Percentiles rank a stretch among this genome's conserved stretches.
phyloP scores from a whole-genome alignment of 2,113 vertebrate genomes.

The Archocentrus centrarchus region DNA sequence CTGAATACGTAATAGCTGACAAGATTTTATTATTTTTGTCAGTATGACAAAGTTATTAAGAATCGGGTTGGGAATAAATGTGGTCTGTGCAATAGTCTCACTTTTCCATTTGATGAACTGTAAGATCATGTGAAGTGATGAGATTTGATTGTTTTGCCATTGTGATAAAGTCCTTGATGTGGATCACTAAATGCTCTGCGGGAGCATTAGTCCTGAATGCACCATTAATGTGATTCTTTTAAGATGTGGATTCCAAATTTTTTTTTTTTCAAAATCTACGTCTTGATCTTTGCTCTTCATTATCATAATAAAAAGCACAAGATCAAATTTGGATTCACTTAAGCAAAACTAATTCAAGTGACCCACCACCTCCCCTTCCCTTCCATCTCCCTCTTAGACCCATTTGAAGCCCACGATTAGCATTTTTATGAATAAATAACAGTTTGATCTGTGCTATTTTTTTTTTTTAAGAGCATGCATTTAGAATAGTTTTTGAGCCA shows the following conservation, averaged over 20 bases:
- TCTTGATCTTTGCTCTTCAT: constrained; percentile 9
- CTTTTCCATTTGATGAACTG: constrained; percentile 10
- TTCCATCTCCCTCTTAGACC: background rate
- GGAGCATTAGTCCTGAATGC: background rate
- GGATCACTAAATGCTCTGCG: background rate
- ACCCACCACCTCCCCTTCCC: background rate
- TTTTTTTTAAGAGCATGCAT: background rate
- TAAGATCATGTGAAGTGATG: background rate
- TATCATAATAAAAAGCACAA: constrained; percentile 33
- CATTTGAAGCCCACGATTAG: constrained; percentile 12
- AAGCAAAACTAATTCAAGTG: constrained; percentile 10
- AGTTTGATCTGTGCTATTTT: background rate
- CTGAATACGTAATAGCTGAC: background rate
- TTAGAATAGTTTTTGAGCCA: constrained; percentile 1
- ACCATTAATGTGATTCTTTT: background rate
- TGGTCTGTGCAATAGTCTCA: background rate
- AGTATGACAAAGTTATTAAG: constrained; percentile 5
- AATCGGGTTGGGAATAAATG: background rate
- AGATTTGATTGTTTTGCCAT: constrained; percentile 14
- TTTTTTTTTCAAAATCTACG: background rate
- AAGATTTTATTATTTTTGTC: constrained; percentile 19
- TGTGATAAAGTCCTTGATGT: background rate
- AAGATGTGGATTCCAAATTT: background rate
- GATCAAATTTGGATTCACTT: constrained; percentile 38
- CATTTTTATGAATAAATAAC: constrained; percentile 48